Base-by-base conservation (phyloP, 2,113 vertebrate genomes). In the Sinocyclocheilus grahami region DNA sequence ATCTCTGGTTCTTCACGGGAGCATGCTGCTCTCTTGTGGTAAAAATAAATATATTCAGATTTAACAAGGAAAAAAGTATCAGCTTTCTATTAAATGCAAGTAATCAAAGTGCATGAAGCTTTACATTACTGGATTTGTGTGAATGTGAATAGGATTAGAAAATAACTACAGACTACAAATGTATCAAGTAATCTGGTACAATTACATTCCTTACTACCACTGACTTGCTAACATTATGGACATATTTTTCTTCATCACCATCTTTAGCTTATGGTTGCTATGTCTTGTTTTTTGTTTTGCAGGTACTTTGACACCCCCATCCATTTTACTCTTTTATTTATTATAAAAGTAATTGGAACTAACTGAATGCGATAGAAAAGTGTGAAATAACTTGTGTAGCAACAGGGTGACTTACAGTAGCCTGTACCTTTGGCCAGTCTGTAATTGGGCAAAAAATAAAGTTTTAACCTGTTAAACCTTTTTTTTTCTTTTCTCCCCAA, bases 21-120 rank as follows among this genome's bases (percentile, higher is more conserved):
- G n/a, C 24, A 78, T 87, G 86, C 88, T 89, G 78, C 83, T n/a
- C 85, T 89, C 88, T 89, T 78, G 86, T 89, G 88, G 27, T 72
- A 60, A 51, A 11, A 6, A 37, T 10, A 42, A 12, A 24, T 5
- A 76, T 16, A 13, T 75, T 48, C 39, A 14, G 14, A 16, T 37
- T 4, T 69, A 69, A 69, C 27, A 30, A 16, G 27, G 27, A 7
- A 27, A 30, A 69, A 16, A 69, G 5, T 13, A 37, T 39, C 69
- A 22, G 37, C 71, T 74, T 33, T 18, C 16, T 69, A 33, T 69
- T 33, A 33, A 33, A 72, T 72, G 18, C 3, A 22, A 42, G 33
- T 1, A 72, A 72, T 72, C 8, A 39, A 20, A 9, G 3, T 74
- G 16, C 20, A 74, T 42, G 37, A 33, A 39, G 69, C 8, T 39